Conservation (phyloP, 2,113 vertebrate species). For the Dasyprocta punctata region DNA sequence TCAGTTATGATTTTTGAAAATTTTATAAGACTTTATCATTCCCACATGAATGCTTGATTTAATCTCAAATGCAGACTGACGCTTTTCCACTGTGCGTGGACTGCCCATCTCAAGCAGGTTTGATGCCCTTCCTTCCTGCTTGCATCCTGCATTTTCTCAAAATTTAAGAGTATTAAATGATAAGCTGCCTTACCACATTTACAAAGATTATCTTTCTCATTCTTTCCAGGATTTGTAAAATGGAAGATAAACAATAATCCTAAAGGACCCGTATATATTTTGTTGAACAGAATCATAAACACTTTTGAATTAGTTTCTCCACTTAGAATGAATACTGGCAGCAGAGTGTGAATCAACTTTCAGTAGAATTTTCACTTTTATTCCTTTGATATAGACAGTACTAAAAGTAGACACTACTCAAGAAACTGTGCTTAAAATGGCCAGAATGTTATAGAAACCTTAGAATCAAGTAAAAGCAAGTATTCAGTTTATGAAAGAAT, state of each 20-base stretch:
- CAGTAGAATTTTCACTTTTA: not conserved
- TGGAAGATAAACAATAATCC: not conserved
- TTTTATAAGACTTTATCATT: conserved; percentile 67
- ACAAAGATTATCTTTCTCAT: not conserved
- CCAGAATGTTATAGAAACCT: not conserved
- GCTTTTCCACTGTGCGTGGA: not conserved
- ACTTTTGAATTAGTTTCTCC: not conserved
- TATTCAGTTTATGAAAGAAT: conserved; percentile 17
- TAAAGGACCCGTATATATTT: not conserved
- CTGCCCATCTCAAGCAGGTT: fast-evolving
- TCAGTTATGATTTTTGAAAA: conserved; percentile 71
- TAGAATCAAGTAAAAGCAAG: not conserved
- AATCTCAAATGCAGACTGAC: conserved; percentile 26
- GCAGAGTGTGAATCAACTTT: not conserved
- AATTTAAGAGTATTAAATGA: not conserved
- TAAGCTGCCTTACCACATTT: not conserved
- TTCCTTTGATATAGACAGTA: not conserved
- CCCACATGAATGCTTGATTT: conserved; percentile 58
- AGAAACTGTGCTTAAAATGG: not conserved
- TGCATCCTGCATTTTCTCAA: not conserved
- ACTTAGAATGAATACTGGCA: not conserved
- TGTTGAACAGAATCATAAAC: conserved; percentile 17
- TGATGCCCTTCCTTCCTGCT: not conserved
- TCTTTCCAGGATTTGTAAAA: not conserved
- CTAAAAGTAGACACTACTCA: not conserved